Percentiles rank a stretch among this genome's conserved stretches.
These are phyloP conservation scores for human (Homo sapiens) DNA, from an alignment of 2,113 vertebrate genomes.

Conservation along the genomic window GRCh38 chr20:8433001-8433500, in stretches of 20 bases:
- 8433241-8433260: not conserved
- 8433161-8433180: not conserved
- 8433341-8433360: not conserved
- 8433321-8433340: not conserved
- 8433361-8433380: not conserved
- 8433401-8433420: not conserved
- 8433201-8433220: not conserved
- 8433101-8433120: conserved; percentile 58
- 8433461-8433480: not conserved
- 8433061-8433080: conserved; percentile 75
- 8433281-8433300: not conserved
- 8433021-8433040: conserved; percentile 67
- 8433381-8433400: not conserved
- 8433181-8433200: not conserved
- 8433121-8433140: conserved; percentile 72
- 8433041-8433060: conserved; percentile 66
- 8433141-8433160: conserved; percentile 4
- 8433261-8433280: not conserved
- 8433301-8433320: conserved; percentile 1
- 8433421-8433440: not conserved
- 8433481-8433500: not conserved
- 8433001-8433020: conserved; percentile 65
- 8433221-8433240: not conserved
- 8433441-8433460: not conserved
- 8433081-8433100: conserved; percentile 68